These are phyloP conservation scores for Odocoileus hemionus DNA, from an alignment of 2,113 vertebrate species.

Conservation along the genomic window DNA sequence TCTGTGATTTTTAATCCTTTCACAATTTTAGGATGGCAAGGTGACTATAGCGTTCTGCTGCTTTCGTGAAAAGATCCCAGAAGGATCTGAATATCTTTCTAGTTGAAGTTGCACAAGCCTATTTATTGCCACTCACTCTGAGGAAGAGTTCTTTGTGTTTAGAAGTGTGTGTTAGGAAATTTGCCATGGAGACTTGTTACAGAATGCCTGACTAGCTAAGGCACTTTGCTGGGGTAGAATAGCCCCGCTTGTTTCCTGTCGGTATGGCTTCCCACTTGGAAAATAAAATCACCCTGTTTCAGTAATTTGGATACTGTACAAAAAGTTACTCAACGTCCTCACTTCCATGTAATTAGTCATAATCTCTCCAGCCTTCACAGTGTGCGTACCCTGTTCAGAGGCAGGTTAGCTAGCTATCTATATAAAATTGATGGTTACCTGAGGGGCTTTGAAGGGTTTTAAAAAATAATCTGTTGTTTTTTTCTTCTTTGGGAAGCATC, in stretches of 20 bases:
- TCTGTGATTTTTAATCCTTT: not conserved
- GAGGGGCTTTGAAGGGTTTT: slow-evolving; percentile 20
- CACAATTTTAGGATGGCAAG: not conserved
- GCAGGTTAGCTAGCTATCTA: not conserved
- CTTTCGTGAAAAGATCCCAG: not conserved
- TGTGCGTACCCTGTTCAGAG: not conserved
- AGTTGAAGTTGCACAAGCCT: slow-evolving; percentile 11
- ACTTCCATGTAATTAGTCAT: slow-evolving; percentile 62
- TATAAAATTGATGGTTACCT: slow-evolving; percentile 14
- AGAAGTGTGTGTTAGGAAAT: slow-evolving; percentile 65
- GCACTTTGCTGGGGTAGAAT: slow-evolving; percentile 50
- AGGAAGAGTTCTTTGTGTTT: slow-evolving; percentile 62
- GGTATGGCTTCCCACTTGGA: slow-evolving; percentile 65
- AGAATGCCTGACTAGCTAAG: slow-evolving; percentile 58
- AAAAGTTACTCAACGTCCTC: slow-evolving; percentile 60
- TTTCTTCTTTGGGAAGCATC: not conserved
- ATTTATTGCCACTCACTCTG: slow-evolving; percentile 24
- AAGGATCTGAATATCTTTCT: not conserved
- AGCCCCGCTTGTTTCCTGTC: slow-evolving; percentile 63
- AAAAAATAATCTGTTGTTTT: not conserved
- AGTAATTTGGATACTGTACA: slow-evolving; percentile 63
- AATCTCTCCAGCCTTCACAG: slow-evolving; percentile 38
- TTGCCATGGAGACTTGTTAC: slow-evolving; percentile 69
- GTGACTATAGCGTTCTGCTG: not conserved
- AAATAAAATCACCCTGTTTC: slow-evolving; percentile 66